Base-by-base conservation (phyloP, 2,113 vertebrate genomes). In the Mesocricetus auratus region DNA sequence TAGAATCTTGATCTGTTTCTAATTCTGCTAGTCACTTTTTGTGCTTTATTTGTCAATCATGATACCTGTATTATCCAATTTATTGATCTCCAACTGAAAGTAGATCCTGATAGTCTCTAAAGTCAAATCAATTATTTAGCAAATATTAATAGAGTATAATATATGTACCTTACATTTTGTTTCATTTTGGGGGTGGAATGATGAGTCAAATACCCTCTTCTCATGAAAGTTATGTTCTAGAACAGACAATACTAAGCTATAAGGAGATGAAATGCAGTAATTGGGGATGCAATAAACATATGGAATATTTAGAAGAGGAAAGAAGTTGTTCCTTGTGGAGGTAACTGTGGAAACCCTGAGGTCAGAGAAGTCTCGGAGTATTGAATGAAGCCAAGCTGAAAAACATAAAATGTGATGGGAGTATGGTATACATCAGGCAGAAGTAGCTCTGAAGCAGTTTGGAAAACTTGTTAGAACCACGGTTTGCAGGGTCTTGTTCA, bases 31-130 rank as follows among this genome's bases (percentile, higher is more conserved):
- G 50, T 91, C 78, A 62, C 39, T 50, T 82, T 26, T 56, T 79
- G 42, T 69, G 53, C 3, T 62, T 93, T n/a, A 39, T 39, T 93
- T n/a, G 6, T 21, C 21, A 66, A 89, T 86, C 87, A 81, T 33
- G 21, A 58, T 71, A 69, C 31, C 3, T 91, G 13, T 33, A 53
- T 58, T 81, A 3, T 58, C 62, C 60, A 79, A 33, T 68, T 86
- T 93, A 56, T 74, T 95, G 17, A 91, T 29, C 73, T 96, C 21
- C 64, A 89, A 69, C 82, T 93, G 21, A 58, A 96, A 82, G 26
- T 58, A 95, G 16, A 92, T 85, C 31, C 73, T 77, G n/a, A 94
- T 33, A 16, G 60, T 39, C 29, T 92, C 39, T 77, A 89, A 68
- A 62, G 56, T 56, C 39, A 91, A 16, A 94, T n/a, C 22, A 92